Evolutionary conservation across 2,797 vertebrate species (phyloP), one percentile per base, ranked within the genome.

Genomic region (Merluccius polli): DNA sequence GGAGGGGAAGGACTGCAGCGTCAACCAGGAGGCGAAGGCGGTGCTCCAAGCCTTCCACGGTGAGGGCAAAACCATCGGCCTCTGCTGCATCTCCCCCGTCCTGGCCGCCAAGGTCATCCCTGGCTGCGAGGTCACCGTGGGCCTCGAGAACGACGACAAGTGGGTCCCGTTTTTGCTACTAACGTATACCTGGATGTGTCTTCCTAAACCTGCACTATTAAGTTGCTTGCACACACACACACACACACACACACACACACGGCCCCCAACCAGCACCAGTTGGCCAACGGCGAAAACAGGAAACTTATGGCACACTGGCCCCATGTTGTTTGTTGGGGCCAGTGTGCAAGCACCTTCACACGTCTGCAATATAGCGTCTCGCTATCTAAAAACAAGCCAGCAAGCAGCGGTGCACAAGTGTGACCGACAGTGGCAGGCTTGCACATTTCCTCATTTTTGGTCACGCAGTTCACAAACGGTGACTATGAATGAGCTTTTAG

Each of bases 11-110:
- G 90, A 95, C 85, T 95, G 93, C 77, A 82, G 86, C 0, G 91
- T 96, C 1, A 92, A 94, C 0, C 87, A 89, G 1, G 89, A 93
- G 0, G 93, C 96, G 1, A 91, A 90, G 65, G 82, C 92, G 2
- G 82, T 86, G 6, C 90, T 96, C 83, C 85, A 92, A 73, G 92
- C 93, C 2, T 96, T 95, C 80, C 93, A 93, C 81, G 72, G 79
- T 0, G 87, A 92, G n/a, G 91, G 93, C 10, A 96, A 95, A 76
- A 92, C 95, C 76, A 95, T 95, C 12, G 92, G 94, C 75, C 90
- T 95, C 87, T 95, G 95, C 91, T 95, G 94, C 74, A 94, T 96
- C 86, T 93, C 94, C 0, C 94, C 94, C 12, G 94, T 93, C 67
- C 89, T 95, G 85, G 95, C 94, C 70, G 95, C 95, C 75, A 94